Percentiles rank a stretch among this genome's conserved stretches.
phyloP scores from a whole-genome alignment of 1,140 invertebrate genomes.

The Adelges cooleyi region DNA sequence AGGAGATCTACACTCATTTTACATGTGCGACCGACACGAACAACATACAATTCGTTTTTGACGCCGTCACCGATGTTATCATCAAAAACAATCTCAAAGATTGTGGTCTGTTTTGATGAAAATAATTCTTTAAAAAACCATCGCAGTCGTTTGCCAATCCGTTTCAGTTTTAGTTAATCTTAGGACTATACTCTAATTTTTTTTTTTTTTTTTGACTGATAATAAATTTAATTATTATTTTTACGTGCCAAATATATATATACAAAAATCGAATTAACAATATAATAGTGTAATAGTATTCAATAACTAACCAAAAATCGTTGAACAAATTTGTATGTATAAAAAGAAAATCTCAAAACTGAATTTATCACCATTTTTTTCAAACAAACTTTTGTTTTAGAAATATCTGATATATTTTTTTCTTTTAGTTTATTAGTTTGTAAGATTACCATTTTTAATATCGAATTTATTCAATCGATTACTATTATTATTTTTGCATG shows the following conservation, averaged over 20 bases:
- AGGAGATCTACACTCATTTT: slow-evolving; percentile 86
- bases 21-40: slow-evolving; percentile 85
- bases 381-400: no score
- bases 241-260: neutral
- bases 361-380: no score
- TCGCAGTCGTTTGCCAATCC: neutral
- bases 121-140: neutral
- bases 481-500: no score
- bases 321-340: no score
- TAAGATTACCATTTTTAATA: no score
- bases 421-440: no score
- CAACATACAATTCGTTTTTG: slow-evolving; percentile 86
- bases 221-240: neutral
- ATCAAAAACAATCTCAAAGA: slow-evolving; percentile 89
- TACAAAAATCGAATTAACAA: no score
- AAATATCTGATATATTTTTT: no score
- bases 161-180: neutral
- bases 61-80: slow-evolving; percentile 83
- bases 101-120: slow-evolving; percentile 69
- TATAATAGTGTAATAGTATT: no score
- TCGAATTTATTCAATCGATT: no score
- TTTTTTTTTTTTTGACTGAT: neutral
- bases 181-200: neutral
- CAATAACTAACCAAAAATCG: no score
- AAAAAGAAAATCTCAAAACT: no score